Evolutionary conservation across 2,113 vertebrate species (phyloP).

Genomic region (Clinocottus analis): DNA sequence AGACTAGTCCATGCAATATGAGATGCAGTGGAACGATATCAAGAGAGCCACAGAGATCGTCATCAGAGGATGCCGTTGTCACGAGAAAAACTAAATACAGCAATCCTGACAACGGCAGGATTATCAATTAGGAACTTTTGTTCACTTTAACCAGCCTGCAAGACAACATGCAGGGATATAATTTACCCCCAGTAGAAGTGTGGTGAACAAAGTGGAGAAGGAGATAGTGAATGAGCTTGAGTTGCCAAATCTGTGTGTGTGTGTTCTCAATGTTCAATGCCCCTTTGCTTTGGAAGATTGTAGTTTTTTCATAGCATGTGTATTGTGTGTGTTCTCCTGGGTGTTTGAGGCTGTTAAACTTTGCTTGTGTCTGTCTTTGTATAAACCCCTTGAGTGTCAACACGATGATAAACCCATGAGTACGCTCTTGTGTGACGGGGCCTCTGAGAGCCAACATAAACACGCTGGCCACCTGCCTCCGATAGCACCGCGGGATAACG

Average conservation of each 20-base stretch:
- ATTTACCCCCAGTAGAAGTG: conserved; percentile 39
- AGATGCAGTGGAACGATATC: conserved; percentile 3
- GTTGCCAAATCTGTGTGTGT: conserved; percentile 17
- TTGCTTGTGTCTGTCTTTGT: conserved; percentile 70
- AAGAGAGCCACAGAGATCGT: conserved; percentile 18
- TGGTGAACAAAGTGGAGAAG: conserved; percentile 29
- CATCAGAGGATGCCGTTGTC: conserved; percentile 57
- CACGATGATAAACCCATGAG: conserved; percentile 69
- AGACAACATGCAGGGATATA: conserved; percentile 31
- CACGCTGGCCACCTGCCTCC: conserved; percentile 36
- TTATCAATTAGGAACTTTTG: conserved; percentile 73
- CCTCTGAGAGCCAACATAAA: conserved; percentile 63
- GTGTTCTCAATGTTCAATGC: no score
- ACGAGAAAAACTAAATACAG: conserved; percentile 56
- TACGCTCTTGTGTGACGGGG: conserved; percentile 45
- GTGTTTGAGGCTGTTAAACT: conserved; percentile 67
- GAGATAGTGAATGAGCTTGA: conserved; percentile 44
- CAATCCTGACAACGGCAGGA: conserved; percentile 40
- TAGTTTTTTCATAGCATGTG: no score
- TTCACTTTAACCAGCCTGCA: conserved; percentile 52
- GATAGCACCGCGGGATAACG: conserved; percentile 14
- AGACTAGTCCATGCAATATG: conserved; percentile 19
- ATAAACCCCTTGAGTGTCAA: conserved; percentile 73
- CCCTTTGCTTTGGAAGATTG: no score
- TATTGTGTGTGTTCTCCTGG: conserved; percentile 19